Percentiles rank a stretch among this genome's conserved stretches.
phyloP scores from a whole-genome alignment of 2,113 vertebrate genomes.

The Podarcis cretensis region DNA sequence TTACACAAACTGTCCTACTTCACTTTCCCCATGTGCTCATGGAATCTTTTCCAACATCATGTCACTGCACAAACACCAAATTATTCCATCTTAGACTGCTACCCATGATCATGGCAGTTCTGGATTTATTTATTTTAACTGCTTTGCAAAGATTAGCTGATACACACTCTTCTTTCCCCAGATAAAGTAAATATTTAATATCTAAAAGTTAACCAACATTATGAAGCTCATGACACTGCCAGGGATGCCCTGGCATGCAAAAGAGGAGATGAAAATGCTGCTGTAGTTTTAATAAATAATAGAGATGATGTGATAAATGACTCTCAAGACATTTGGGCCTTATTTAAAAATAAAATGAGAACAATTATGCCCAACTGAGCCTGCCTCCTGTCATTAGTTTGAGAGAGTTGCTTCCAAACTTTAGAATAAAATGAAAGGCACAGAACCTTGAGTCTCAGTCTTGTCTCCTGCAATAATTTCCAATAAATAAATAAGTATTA shows the following conservation, averaged over 20 bases:
- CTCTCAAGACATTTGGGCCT: not conserved
- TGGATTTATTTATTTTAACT: not conserved
- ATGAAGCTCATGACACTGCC: not conserved
- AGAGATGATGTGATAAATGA: slow-evolving; percentile 14
- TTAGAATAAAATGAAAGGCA: not conserved
- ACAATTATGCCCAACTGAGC: not conserved
- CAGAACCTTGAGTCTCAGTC: not conserved
- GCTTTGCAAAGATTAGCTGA: slow-evolving; percentile 1
- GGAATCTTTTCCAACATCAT: not conserved
- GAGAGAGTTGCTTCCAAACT: not conserved
- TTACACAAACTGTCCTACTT: not conserved
- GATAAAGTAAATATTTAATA: slow-evolving; percentile 24
- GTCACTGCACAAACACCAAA: not conserved
- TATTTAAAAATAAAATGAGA: slow-evolving; percentile 29
- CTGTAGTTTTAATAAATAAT: slow-evolving; percentile 25
- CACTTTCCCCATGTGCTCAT: not conserved
- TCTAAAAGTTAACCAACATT: slow-evolving; percentile 8
- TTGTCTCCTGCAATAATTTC: not conserved
- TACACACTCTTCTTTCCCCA: not conserved
- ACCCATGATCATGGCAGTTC: not conserved
- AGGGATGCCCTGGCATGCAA: not conserved
- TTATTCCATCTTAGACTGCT: not conserved
- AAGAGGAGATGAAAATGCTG: slow-evolving; percentile 3
- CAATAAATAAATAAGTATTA: no score
- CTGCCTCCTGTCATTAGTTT: not conserved